Evolutionary conservation across 1,140 invertebrate species (phyloP).

Genomic region (Papilio xuthus): DNA sequence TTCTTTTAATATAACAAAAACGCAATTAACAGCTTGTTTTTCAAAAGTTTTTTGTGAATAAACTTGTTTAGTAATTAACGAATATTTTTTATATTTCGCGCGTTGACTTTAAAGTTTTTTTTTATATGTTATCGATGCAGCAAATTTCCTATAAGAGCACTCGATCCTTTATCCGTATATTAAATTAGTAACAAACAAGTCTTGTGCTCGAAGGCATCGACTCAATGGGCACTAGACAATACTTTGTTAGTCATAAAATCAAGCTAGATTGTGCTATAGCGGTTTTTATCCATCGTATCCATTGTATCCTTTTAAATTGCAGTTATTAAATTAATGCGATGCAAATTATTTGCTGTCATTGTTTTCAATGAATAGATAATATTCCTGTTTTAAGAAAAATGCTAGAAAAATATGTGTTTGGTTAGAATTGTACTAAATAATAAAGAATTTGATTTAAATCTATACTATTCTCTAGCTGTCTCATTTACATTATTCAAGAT

Average conservation of each 20-base stretch:
- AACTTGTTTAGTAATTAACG: too few relatives aligned
- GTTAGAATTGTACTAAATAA: neutral
- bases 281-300: neutral
- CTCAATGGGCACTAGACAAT: conserved; percentile 26
- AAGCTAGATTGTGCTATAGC: conserved; percentile 19
- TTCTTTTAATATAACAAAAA: too few relatives aligned
- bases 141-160: neutral
- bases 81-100: too few relatives aligned
- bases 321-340: conserved; percentile 19
- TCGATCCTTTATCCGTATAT: neutral
- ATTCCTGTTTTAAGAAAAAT: neutral
- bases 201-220: neutral
- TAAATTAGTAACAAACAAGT: conserved; percentile 18
- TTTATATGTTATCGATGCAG: neutral
- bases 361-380: neutral
- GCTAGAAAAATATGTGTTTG: neutral
- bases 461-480: too few relatives aligned
- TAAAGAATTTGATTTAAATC: too few relatives aligned
- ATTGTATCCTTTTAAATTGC: conserved; percentile 30
- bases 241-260: conserved; percentile 20
- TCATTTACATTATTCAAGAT: too few relatives aligned
- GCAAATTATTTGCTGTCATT: neutral
- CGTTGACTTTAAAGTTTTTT: neutral
- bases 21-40: too few relatives aligned
- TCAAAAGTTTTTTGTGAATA: too few relatives aligned